phyloP scores from a whole-genome alignment of 2,797 vertebrate genomes.

The Catharus ustulatus region DNA sequence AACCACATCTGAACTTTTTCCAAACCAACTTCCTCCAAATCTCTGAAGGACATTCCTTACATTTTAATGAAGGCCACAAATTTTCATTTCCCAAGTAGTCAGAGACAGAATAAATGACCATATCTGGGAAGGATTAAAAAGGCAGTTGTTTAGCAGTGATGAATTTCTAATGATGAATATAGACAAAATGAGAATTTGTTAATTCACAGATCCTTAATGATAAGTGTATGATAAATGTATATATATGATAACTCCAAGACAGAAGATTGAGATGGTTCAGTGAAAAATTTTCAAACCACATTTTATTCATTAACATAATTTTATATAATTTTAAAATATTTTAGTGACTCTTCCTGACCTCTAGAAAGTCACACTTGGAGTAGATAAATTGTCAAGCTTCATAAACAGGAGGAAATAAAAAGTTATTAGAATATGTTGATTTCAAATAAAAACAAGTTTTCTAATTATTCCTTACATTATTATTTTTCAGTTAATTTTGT shows the following conservation, averaged over 20 bases:
- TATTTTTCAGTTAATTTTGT: conserved; percentile 9
- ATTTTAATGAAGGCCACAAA: conserved; percentile 63
- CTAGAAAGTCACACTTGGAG: not conserved
- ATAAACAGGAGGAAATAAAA: not conserved
- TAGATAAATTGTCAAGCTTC: not conserved
- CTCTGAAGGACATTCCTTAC: conserved; percentile 53
- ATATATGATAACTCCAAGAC: not conserved
- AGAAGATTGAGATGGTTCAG: not conserved
- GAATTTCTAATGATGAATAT: not conserved
- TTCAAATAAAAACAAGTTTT: not conserved
- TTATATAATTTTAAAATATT: not conserved
- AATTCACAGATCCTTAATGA: not conserved
- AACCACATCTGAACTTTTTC: not conserved
- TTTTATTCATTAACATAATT: not conserved
- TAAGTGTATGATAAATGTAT: not conserved
- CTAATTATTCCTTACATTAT: not conserved
- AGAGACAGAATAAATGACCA: conserved; percentile 31
- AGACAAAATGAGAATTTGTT: not conserved
- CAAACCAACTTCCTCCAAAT: conserved; percentile 47
- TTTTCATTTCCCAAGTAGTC: conserved; percentile 53
- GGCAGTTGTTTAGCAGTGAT: not conserved
- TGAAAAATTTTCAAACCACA: not conserved
- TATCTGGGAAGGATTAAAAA: conserved; percentile 38
- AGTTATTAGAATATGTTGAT: not conserved
- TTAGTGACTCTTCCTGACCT: not conserved